phyloP scores from a whole-genome alignment of 2,113 vertebrate genomes.

The Scomber japonicus region DNA sequence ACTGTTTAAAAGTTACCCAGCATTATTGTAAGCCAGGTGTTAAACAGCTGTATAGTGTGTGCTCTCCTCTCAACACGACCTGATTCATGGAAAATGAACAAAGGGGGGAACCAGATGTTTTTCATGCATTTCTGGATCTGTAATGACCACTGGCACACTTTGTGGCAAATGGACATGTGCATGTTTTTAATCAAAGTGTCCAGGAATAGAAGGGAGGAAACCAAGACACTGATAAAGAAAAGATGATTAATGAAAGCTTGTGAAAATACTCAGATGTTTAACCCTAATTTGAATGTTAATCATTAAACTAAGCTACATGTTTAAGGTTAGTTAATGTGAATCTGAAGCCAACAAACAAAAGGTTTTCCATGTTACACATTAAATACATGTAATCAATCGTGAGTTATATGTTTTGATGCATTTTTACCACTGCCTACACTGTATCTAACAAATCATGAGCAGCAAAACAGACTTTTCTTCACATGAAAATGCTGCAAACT shows the following conservation, averaged over 20 bases:
- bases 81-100: slow-evolving; percentile 33
- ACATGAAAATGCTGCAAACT: neutral
- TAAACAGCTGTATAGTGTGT: slow-evolving; percentile 30
- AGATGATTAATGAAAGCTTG: slow-evolving; percentile 10
- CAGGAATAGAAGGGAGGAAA: neutral
- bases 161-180: neutral
- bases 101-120: slow-evolving; percentile 22
- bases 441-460: no score
- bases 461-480: no score
- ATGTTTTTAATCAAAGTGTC: slow-evolving; percentile 33
- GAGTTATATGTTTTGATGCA: neutral
- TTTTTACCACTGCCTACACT: neutral
- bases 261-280: neutral
- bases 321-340: neutral
- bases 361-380: neutral
- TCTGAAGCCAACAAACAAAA: neutral
- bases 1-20: neutral
- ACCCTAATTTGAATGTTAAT: neutral
- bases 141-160: slow-evolving; percentile 21
- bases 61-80: neutral
- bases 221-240: slow-evolving; percentile 7
- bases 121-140: slow-evolving; percentile 15
- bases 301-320: neutral
- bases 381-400: neutral
- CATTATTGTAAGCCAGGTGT: slow-evolving; percentile 32